Conservation (phyloP, 2,888 invertebrate genomes). For the Anoncus sp. region DNA sequence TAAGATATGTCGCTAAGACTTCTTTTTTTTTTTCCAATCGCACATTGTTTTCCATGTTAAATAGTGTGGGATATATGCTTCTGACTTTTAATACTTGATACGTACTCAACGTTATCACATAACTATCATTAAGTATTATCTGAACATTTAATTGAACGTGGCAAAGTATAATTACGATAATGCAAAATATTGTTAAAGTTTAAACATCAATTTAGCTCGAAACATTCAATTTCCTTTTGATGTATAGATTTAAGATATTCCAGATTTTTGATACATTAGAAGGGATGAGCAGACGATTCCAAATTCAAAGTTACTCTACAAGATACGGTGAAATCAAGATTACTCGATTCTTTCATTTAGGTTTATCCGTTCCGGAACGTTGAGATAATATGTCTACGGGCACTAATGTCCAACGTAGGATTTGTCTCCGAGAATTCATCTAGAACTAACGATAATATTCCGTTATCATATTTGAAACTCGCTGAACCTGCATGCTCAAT, state of each 20-base stretch:
- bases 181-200: neutral
- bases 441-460: conserved; percentile 13
- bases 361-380: neutral
- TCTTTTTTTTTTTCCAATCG: conserved; percentile 24
- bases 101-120: no score
- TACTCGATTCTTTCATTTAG: neutral
- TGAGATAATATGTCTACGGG: conserved; percentile 4
- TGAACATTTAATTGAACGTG: no score
- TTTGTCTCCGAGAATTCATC: neutral
- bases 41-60: no score
- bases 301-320: neutral
- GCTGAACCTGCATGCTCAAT: conserved; percentile 15
- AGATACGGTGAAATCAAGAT: conserved; percentile 19
- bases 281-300: neutral
- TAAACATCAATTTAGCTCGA: neutral
- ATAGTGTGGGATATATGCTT: no score
- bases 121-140: no score
- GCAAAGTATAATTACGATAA: no score
- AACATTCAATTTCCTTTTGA: neutral
- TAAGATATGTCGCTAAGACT: no score
- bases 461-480: conserved; percentile 19
- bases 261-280: neutral
- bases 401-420: conserved; percentile 10
- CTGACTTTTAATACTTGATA: no score
- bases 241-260: neutral